These are phyloP conservation scores for Acanthosepion pharaonis DNA, from an alignment of 2,888 invertebrate genomes.

Conservation along the genomic window DNA sequence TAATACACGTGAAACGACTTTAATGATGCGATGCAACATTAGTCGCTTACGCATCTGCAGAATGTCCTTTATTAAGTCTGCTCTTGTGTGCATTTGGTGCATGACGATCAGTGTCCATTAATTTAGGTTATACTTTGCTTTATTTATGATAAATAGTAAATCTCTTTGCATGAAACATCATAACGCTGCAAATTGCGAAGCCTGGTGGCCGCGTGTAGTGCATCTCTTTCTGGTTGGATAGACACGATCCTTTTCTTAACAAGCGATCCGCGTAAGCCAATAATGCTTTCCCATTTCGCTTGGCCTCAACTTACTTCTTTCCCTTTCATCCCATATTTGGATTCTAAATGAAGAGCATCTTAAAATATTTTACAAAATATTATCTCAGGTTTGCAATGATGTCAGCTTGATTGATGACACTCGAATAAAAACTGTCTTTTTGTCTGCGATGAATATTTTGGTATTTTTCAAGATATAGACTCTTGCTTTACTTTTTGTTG, in stretches of 20 bases:
- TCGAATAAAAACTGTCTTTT: not conserved
- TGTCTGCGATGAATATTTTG: not conserved
- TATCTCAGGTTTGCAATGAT: slow-evolving; percentile 33
- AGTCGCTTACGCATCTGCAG: too few species aligned
- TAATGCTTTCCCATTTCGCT: not conserved
- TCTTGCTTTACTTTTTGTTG: not conserved
- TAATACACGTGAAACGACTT: too few species aligned
- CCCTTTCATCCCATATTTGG: not conserved
- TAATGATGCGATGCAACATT: too few species aligned
- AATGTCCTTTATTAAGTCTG: not conserved
- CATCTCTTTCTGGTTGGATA: not conserved
- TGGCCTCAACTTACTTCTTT: not conserved
- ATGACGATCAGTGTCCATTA: not conserved
- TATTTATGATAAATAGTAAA: not conserved
- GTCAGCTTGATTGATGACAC: not conserved
- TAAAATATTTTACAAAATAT: not conserved
- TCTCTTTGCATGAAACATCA: not conserved
- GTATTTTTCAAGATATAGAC: not conserved
- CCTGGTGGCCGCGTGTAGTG: too few species aligned
- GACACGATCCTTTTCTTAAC: not conserved
- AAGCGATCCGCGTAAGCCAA: slow-evolving; percentile 25
- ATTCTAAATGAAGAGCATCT: not conserved
- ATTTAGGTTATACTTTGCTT: not conserved
- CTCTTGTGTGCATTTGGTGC: not conserved
- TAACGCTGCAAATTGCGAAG: not conserved